Conservation (phyloP, 2,113 vertebrate species). For the Lampris megalopsis region DNA sequence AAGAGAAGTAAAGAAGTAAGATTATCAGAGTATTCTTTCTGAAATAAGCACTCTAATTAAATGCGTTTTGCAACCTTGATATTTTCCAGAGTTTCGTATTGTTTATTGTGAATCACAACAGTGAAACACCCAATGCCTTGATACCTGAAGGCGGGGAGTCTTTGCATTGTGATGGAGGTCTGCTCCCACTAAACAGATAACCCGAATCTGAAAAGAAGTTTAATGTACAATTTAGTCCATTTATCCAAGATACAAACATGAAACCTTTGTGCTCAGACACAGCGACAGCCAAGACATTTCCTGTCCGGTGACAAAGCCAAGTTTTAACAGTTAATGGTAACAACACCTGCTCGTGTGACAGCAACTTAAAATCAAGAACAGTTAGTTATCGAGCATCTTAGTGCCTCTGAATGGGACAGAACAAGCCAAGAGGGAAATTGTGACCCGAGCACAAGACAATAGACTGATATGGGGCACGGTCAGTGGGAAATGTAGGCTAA, state of each 20-base stretch:
- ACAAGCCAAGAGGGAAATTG: no score
- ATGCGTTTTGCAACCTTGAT: neutral
- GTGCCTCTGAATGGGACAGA: no score
- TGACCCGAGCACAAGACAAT: no score
- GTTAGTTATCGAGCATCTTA: no score
- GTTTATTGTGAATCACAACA: neutral
- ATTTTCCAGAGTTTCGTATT: neutral
- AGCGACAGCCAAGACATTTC: no score
- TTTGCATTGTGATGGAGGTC: slow-evolving; percentile 85
- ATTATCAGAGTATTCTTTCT: slow-evolving; percentile 84
- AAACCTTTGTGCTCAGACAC: neutral
- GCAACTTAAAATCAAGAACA: no score
- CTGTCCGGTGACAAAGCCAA: no score
- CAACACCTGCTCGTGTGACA: no score
- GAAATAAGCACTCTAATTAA: neutral
- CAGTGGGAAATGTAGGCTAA: no score
- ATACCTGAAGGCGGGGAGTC: slow-evolving; percentile 89
- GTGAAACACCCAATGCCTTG: neutral
- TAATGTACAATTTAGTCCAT: neutral
- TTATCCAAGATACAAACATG: neutral
- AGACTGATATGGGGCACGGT: no score
- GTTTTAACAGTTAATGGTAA: no score
- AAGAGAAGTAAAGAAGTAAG: no score
- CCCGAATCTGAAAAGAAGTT: slow-evolving; percentile 87
- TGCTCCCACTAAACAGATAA: slow-evolving; percentile 96